Base-by-base conservation (phyloP, 2,797 vertebrate genomes). In the Erethizon dorsatum region DNA sequence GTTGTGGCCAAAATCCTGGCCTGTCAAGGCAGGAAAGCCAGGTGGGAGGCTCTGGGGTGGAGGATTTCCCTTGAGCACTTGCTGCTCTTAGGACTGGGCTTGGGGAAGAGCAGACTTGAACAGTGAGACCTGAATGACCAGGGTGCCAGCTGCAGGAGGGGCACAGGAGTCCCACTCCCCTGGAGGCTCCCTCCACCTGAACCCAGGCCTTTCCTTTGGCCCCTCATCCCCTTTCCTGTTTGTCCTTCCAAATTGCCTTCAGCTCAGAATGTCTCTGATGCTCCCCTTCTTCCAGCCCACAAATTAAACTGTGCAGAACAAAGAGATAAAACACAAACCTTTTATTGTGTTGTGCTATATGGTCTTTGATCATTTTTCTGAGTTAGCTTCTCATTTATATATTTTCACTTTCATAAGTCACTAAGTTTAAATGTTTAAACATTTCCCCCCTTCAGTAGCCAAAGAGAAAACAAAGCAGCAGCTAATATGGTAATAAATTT, bases 361-460 rank as follows among this genome's bases (percentile, higher is more conserved):
- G 26, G 83, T 75, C 84, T 93, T 97, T 85, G 87, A 77, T 94
- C 52, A 88, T 56, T 88, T 79, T 83, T 86, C 84, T 91, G 86
- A 97, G 90, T 95, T 71, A 89, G 79, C 83, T 86, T 93, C 95
- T 95, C 88, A 65, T 92, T 96, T 89, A 90, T 95, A 17, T 95
- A 94, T 96, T 97, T 97, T 91, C 93, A 88, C 83, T 96, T 97
- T 96, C 96, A 96, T 94, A 97, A 95, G 93, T 95, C 97, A 93
- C 95, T 97, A 94, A 91, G 90, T 97, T 96, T 96, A 92, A 97
- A 96, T 75, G 94, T 96, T 98, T 97, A 97, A 97, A 96, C 95
- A 96, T 96, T 95, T 96, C 79, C 86, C 73, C 73, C 80, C 90
- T 95, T 93, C 97, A 54, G 93, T 97, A 97, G 96, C 97, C 90